Percentiles rank a stretch among this genome's conserved stretches.
These are phyloP conservation scores for Drosophila arizonae DNA, from an alignment of 1,140 invertebrate species.

Conservation along the genomic window DNA sequence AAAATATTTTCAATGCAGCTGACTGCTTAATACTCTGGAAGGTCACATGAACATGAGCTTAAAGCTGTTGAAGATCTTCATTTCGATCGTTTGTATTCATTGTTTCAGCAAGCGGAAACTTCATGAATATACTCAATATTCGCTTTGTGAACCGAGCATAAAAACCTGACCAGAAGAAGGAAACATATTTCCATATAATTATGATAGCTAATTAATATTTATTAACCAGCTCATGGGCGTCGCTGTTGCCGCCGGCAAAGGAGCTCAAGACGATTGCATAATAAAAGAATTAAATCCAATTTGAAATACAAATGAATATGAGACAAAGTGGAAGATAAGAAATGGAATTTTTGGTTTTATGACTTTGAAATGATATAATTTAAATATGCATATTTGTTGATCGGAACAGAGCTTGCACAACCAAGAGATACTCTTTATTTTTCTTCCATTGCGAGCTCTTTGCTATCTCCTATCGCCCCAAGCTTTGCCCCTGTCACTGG, in stretches of 20 bases:
- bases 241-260: not conserved
- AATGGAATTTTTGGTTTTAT: too few relatives aligned
- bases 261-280: not conserved
- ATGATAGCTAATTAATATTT: conserved; percentile 76
- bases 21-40: not conserved
- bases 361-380: too few relatives aligned
- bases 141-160: not conserved
- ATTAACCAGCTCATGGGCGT: conserved; percentile 44
- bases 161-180: conserved; percentile 21
- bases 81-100: too few relatives aligned
- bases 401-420: too few relatives aligned
- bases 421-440: too few relatives aligned
- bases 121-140: too few relatives aligned
- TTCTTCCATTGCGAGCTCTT: too few relatives aligned
- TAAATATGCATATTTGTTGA: too few relatives aligned
- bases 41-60: not conserved
- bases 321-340: too few relatives aligned
- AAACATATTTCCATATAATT: conserved; percentile 62
- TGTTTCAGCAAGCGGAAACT: too few relatives aligned
- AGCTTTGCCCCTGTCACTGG: conserved; percentile 14
- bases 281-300: not conserved
- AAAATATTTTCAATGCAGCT: conserved; percentile 2
- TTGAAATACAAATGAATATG: too few relatives aligned
- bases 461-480: too few relatives aligned
- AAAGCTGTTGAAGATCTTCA: not conserved